Conservation (phyloP, 1,140 invertebrate genomes). For the Ruditapes philippinarum region DNA sequence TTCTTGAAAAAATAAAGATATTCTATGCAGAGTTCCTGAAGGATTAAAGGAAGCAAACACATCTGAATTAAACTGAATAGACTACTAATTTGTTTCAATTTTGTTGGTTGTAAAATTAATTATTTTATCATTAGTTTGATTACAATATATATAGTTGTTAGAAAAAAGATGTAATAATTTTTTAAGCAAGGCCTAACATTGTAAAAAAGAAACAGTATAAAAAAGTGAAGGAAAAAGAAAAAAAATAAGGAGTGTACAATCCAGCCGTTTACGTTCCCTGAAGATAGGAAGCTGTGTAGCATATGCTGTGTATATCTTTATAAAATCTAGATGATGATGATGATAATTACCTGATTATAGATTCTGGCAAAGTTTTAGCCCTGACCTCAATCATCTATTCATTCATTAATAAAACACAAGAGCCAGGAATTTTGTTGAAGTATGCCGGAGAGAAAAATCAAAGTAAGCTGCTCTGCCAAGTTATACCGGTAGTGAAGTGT, state of each 20-base stretch:
- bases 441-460: not conserved
- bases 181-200: not conserved
- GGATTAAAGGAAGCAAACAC: too few relatives aligned
- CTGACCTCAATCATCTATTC: slow-evolving; percentile 39
- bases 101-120: too few relatives aligned
- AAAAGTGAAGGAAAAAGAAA: not conserved
- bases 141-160: too few relatives aligned
- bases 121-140: too few relatives aligned
- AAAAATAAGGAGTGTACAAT: slow-evolving; percentile 4
- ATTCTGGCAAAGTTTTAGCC: slow-evolving; percentile 46
- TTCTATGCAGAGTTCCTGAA: too few relatives aligned
- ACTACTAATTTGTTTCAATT: too few relatives aligned
- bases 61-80: too few relatives aligned
- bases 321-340: slow-evolving; percentile 30
- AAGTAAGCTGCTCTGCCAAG: not conserved
- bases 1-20: too few relatives aligned
- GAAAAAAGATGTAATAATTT: too few relatives aligned
- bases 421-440: slow-evolving; percentile 31
- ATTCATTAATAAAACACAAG: slow-evolving; percentile 51
- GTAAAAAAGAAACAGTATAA: not conserved
- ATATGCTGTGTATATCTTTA: not conserved
- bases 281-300: not conserved
- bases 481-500: slow-evolving; percentile 1
- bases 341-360: slow-evolving; percentile 47
- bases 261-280: slow-evolving; percentile 17